Evolutionary conservation across 2,888 invertebrate genomes (phyloP).

Genomic region (Polydrusus cervinus): DNA sequence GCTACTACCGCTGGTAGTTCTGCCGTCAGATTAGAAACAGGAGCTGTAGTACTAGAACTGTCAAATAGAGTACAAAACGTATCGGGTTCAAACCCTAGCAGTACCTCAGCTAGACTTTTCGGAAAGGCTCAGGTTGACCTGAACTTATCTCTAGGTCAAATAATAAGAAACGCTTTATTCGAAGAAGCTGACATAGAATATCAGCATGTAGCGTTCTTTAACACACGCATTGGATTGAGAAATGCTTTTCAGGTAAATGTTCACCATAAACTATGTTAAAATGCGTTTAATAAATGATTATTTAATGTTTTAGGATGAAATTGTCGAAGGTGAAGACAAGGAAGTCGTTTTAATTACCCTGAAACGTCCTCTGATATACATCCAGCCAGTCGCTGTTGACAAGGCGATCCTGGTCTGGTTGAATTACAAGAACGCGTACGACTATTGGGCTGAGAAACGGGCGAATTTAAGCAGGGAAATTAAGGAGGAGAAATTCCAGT

Average conservation of each 20-base stretch:
- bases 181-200: conserved; percentile 98
- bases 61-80: conserved; percentile 96
- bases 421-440: conserved; percentile 99
- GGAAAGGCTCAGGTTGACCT: conserved; percentile 93
- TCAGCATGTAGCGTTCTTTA: conserved; percentile 98
- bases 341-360: conserved; percentile 93
- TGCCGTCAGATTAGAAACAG: conserved; percentile 96
- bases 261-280: too few relatives aligned
- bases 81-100: conserved; percentile 74
- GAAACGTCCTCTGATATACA: conserved; percentile 94
- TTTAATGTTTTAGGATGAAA: conserved; percentile 83
- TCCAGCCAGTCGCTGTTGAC: conserved; percentile 98
- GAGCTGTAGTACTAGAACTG: conserved; percentile 92
- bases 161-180: conserved; percentile 93
- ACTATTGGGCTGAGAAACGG: conserved; percentile 98
- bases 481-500: conserved; percentile 83
- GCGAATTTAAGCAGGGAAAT: conserved; percentile 93
- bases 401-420: conserved; percentile 99
- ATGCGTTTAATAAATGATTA: too few relatives aligned
- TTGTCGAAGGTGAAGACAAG: conserved; percentile 86
- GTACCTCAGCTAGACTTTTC: conserved; percentile 80
- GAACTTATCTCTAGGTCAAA: conserved; percentile 95
- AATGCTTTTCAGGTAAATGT: conserved; percentile 68
- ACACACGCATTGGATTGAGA: conserved; percentile 86
- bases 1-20: conserved; percentile 98